Percentiles rank a stretch among this genome's conserved stretches.
Conservation (phyloP, 2,888 invertebrate genomes). For the Abrostola tripartita region DNA sequence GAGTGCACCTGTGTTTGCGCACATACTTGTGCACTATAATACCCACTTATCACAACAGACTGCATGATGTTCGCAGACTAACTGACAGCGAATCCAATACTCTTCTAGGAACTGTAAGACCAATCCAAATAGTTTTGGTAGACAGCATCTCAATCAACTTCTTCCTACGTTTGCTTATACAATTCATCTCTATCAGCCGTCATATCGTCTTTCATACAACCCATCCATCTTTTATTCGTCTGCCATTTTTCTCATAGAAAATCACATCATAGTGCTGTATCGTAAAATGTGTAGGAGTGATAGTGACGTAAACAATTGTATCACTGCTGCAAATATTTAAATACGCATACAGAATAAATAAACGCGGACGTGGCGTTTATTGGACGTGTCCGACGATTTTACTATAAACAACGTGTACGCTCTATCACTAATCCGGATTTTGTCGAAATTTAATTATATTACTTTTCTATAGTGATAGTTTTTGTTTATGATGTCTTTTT, state of each 20-base stretch:
- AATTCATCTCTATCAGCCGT: background rate
- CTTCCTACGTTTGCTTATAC: background rate
- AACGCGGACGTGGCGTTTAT: conserved; percentile 49
- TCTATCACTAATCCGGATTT: conserved; percentile 29
- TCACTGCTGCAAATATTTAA: conserved; percentile 39
- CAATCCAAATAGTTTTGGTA: too few relatives aligned
- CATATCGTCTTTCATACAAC: background rate
- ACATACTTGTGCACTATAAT: too few relatives aligned
- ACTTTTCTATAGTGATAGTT: conserved; percentile 7
- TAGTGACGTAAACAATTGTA: conserved; percentile 42
- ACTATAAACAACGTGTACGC: conserved; percentile 34
- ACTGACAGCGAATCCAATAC: too few relatives aligned
- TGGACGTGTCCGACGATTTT: conserved; percentile 39
- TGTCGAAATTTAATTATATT: conserved; percentile 27
- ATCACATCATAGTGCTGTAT: background rate
- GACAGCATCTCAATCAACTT: too few relatives aligned
- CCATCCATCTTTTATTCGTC: background rate
- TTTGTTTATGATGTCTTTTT: background rate
- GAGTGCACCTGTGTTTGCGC: too few relatives aligned
- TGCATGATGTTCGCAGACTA: too few relatives aligned
- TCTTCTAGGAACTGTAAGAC: too few relatives aligned
- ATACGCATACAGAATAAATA: conserved; percentile 47
- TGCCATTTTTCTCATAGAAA: background rate
- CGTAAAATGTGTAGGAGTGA: conserved; percentile 25
- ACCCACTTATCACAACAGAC: too few relatives aligned